Base-by-base conservation (phyloP, 2,113 vertebrate species). In the Lepus europaeus region DNA sequence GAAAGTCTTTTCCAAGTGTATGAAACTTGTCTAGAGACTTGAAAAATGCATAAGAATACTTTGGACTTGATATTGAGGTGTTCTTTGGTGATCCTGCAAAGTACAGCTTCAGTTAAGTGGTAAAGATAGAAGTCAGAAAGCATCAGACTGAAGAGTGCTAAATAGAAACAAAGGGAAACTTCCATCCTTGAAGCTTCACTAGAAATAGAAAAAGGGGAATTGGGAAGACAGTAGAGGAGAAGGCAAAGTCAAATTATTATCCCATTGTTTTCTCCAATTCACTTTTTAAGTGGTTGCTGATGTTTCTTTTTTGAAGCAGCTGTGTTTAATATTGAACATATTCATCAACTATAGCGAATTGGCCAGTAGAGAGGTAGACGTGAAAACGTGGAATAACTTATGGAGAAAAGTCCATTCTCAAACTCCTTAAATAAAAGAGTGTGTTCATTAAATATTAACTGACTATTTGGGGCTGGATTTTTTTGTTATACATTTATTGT, bases 301-400 rank as follows among this genome's bases (percentile, higher is more conserved):
- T 66, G 66, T 3, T 93, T 5, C 10, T 76, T 83, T 4, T 51
- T 45, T n/a, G 70, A 51, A 89, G 83, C 22, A 20, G 63, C 1
- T 64, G 73, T 70, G 87, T 72, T 80, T 68, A 90, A 81, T 19
- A 56, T 69, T 45, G 6, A 82, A 77, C 64, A 49, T 59, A 64
- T 88, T 93, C 84, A 51, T 31, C 33, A 74, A 53, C 4, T 53
- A 49, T 23, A 2, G 45, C 78, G 22, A 95, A 89, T 29, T 72
- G 64, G 20, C 19, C 29, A 56, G 13, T 72, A 92, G 25, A 85
- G 87, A 74, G 6, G 3, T 25, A 92, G 56, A 72, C 78, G 2
- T 77, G 66, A 90, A 91, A 90, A 93, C 33, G 27, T 69, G 82
- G 93, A 94, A 36, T 66, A 77, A 66, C 9, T 17, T 86, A 19